Base-by-base conservation (phyloP, 2,888 invertebrate genomes). In the Anagyrus pseudococci region DNA sequence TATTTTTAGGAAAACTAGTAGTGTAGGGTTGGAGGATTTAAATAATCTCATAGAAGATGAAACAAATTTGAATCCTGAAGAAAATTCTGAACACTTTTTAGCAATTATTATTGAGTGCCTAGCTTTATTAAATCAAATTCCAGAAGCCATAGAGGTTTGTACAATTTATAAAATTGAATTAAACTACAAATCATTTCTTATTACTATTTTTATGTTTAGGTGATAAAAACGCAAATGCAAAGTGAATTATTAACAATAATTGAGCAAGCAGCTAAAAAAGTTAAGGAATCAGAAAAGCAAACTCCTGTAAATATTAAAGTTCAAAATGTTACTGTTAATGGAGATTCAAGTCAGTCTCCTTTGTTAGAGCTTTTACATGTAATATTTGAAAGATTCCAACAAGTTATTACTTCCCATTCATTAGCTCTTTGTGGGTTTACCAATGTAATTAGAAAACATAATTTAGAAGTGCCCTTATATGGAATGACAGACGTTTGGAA, bases 71-170 rank as follows among this genome's bases (percentile, higher is more conserved):
- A 86, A 87, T 77, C 84, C 86, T 1, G 87, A 88, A 71, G 82
- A 86, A 53, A 86, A 87, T 77, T 84, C 88, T 50, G 86, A 86
- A 68, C 87, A 89, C 75, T 91, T 89, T 66, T 88, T 94, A 75
- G 89, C 92, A 73, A 87, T 92, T 72, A 85, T 95, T 46, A 87
- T 95, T 0, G 94, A 96, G 77, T 94, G 95, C 66, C 85, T 96
- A 55, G 92, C 90, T 15, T 87, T 92, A 63, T 82, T 96, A 66
- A 90, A 91, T 55, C 93, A 92, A 78, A 84, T 96, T 71, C 91
- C 92, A 56, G 94, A 93, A 72, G 92, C 94, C 22, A 86, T 95
- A 40, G 93, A 94, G 84, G 92, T 91, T 78, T 71, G 77, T 70
- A 64, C 33, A 6, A 44, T 29, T 17, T 60, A n/a, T n/a, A n/a